Conservation (phyloP, 2,888 invertebrate species). For the Parasteatoda lunata region DNA sequence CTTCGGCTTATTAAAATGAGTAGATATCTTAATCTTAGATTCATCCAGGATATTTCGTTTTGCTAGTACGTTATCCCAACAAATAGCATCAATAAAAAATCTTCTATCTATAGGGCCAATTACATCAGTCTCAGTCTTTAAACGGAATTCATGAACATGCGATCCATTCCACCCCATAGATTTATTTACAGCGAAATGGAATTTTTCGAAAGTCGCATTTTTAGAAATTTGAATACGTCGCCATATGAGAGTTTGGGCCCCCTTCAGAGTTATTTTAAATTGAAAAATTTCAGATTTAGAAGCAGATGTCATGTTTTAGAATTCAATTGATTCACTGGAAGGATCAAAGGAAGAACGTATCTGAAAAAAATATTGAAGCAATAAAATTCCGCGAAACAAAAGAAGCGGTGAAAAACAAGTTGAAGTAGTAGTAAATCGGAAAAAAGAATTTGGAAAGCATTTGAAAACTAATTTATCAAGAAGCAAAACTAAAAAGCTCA, state of each 20-base stretch:
- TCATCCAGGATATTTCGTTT: slow-evolving; percentile 4
- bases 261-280: slow-evolving; percentile 34
- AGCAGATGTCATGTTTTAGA: neutral
- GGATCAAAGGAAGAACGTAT: neutral
- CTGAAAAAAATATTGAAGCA: neutral
- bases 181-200: slow-evolving; percentile 27
- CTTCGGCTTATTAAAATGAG: slow-evolving; percentile 8
- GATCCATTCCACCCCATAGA: slow-evolving; percentile 30
- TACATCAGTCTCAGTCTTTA: neutral
- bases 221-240: slow-evolving; percentile 38
- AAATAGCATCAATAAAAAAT: neutral
- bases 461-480: no score
- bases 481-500: no score
- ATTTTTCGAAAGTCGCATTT: slow-evolving; percentile 16
- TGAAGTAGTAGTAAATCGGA: no score
- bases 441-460: no score
- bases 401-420: no score
- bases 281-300: neutral
- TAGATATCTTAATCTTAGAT: neutral
- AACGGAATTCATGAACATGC: slow-evolving; percentile 21
- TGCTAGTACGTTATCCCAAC: neutral
- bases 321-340: neutral
- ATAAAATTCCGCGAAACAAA: no score
- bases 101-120: neutral
- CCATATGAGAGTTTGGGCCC: slow-evolving; percentile 30